Conservation (phyloP, 2,888 invertebrate genomes). For the Iselma pallidipennis region DNA sequence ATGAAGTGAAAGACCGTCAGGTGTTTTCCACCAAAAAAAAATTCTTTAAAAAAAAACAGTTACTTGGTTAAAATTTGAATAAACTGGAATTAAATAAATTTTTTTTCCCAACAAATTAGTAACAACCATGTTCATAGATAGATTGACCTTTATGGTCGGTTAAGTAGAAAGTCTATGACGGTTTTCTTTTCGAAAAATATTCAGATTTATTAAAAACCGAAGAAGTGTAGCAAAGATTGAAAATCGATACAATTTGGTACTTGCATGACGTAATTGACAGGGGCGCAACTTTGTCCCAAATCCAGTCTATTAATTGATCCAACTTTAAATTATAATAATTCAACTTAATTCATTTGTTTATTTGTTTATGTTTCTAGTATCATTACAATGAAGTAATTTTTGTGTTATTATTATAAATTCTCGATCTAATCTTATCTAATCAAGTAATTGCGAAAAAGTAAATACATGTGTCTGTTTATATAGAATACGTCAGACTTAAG, state of each 20-base stretch:
- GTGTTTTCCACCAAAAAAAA: neutral
- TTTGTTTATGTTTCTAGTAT: neutral
- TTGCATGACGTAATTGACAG: too few species aligned
- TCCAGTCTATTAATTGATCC: too few species aligned
- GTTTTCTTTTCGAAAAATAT: neutral
- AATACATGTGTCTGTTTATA: neutral
- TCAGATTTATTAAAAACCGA: too few species aligned
- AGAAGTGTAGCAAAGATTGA: too few species aligned
- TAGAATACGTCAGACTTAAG: too few species aligned
- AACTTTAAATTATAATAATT: too few species aligned
- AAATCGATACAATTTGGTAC: too few species aligned
- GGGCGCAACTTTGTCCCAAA: too few species aligned
- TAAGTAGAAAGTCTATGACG: constrained; percentile 5
- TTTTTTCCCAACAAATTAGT: neutral
- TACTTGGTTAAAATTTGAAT: neutral
- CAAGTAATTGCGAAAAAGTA: neutral
- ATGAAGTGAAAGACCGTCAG: too few species aligned
- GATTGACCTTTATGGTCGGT: constrained; percentile 2
- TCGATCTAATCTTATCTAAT: neutral
- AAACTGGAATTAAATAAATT: neutral
- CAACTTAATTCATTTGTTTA: too few species aligned
- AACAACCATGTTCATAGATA: neutral
- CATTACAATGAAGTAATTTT: neutral
- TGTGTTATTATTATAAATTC: neutral
- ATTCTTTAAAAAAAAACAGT: neutral